phyloP scores from a whole-genome alignment of 2,113 vertebrate genomes.

The Zingel zingel region DNA sequence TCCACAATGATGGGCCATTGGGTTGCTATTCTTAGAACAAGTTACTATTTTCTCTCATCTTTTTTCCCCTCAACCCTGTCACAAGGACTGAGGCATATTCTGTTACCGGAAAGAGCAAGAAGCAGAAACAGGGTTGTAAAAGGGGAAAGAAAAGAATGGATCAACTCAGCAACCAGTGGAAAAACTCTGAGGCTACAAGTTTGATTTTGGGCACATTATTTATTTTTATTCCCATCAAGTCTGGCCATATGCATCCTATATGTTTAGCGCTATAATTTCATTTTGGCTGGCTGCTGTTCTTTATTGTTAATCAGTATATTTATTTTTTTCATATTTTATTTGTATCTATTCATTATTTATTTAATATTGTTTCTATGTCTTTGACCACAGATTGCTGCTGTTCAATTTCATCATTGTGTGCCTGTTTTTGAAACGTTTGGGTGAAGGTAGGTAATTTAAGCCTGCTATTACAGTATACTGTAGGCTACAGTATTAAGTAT shows the following conservation, averaged over 20 bases:
- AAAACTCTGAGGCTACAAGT: not conserved
- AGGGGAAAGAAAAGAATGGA: not conserved
- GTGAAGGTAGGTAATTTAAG: not conserved
- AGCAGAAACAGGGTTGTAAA: constrained; percentile 3
- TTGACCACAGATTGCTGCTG: not conserved
- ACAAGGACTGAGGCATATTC: constrained; percentile 48
- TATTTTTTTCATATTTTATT: not conserved
- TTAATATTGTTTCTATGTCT: not conserved
- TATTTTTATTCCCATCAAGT: not conserved
- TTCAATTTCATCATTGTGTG: not conserved
- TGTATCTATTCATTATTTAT: not conserved
- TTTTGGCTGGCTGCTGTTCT: not conserved
- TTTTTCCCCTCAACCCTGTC: constrained; percentile 19
- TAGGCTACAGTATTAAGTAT: not conserved
- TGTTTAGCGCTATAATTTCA: not conserved
- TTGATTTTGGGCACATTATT: not conserved
- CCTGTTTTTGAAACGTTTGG: not conserved
- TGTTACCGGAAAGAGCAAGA: constrained; percentile 16
- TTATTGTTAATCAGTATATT: not conserved
- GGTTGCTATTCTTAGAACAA: constrained; percentile 68
- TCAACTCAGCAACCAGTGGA: not conserved
- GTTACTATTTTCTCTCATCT: constrained; percentile 51
- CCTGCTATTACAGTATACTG: too few relatives aligned
- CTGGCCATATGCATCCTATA: too few relatives aligned
- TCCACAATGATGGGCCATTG: constrained; percentile 29